Evolutionary conservation across 1,140 invertebrate genomes (phyloP), one percentile per base, ranked within the genome.

Genomic region (Magallana ariakensis): DNA sequence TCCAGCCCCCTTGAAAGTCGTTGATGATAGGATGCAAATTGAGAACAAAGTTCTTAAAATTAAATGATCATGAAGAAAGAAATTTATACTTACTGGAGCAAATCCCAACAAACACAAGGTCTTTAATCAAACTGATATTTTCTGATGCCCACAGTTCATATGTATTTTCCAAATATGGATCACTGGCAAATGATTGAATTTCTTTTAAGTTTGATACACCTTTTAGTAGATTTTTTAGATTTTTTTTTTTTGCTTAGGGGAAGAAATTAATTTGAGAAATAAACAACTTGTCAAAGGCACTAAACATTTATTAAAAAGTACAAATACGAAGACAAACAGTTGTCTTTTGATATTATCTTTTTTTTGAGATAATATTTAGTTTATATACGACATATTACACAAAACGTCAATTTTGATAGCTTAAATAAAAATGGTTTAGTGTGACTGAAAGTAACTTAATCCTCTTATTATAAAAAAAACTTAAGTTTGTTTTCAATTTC

Each of bases 61-160:
- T 46, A 33, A 75, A 75, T 33, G 13, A 75, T 22, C 15, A 15
- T 19, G 33, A 11, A 82, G n/a, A n/a, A n/a, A n/a, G n/a, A 82
- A n/a, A 15, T 15, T 57, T 0, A 13, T 8, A 91, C 91, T 91
- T 86, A 92, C 91, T 75, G 53, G 83, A 82, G 80, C 91, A 92
- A 57, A 92, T 89, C 86, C 91, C 90, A 15, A 82, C 84, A 58
- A 90, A 87, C 16, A 90, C 85, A 10, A 91, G 46, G 58, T 92
- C 90, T 58, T 87, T 89, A 9, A 91, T 54, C 11, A 88, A 53
- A 13, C 62, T 66, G 11, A 92, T 60, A 9, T 84, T 57, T 15
- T 58, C 75, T 15, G 82, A 53, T 13, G 53, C 16, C 22, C 75
- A 13, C 16, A 89, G 46, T 15, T 84, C 11, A 70, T 88, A 89